Conservation (phyloP, 2,888 invertebrate species). For the Emmelina monodactyla region DNA sequence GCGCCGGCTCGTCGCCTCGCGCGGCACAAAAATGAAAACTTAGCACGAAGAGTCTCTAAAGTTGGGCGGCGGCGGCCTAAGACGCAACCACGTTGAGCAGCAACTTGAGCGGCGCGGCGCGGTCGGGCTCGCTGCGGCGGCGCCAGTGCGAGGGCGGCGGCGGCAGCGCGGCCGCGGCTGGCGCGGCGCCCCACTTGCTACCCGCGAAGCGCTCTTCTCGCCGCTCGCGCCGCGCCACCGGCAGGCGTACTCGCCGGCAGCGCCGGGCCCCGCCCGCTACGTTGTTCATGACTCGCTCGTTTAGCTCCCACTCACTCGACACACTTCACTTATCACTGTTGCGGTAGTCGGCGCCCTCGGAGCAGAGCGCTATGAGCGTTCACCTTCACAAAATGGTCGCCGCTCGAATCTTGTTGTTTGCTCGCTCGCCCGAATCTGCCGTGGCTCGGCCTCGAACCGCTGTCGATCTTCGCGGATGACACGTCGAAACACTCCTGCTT, state of each 20-base stretch:
- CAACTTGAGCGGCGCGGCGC: constrained; percentile 70
- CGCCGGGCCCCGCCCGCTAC: constrained; percentile 30
- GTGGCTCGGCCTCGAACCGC: constrained; percentile 46
- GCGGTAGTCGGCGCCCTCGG: constrained; percentile 31
- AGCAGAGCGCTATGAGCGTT: constrained; percentile 32
- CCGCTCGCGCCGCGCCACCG: constrained; percentile 18
- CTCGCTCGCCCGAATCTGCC: constrained; percentile 16
- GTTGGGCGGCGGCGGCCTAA: constrained; percentile 29
- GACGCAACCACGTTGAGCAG: constrained; percentile 65
- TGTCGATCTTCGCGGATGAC: constrained; percentile 59
- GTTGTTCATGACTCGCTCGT: constrained; percentile 38
- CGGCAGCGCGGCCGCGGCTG: constrained; percentile 79
- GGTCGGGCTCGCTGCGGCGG: constrained; percentile 52
- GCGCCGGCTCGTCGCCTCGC: constrained; percentile 43
- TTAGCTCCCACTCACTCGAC: constrained; percentile 18
- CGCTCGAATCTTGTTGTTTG: constrained; percentile 17
- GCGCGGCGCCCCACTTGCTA: constrained; percentile 84
- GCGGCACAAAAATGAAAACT: constrained; percentile 54
- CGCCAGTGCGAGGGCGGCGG: constrained; percentile 84
- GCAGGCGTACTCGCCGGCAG: constrained; percentile 18
- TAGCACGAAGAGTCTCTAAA: constrained; percentile 42
- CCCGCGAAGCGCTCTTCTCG: constrained; percentile 68
- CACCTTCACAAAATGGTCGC: constrained; percentile 43
- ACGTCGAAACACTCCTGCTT: constrained; percentile 57
- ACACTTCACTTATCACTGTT: constrained; percentile 39